Evolutionary conservation across 2,888 invertebrate species (phyloP), one percentile per base, ranked within the genome.

Genomic region (Polydrusus tereticollis): DNA sequence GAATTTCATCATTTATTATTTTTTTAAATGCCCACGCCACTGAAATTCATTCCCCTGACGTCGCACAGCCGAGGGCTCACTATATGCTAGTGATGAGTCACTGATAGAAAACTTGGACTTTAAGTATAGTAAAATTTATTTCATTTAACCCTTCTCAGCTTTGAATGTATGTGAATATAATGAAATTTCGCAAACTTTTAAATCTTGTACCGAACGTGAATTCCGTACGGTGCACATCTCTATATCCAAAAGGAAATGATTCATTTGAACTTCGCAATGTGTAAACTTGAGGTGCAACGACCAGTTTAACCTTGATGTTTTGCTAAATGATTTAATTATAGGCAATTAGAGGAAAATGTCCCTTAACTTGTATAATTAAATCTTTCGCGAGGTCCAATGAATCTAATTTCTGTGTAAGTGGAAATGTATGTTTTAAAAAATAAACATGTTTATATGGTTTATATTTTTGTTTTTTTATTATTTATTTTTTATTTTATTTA

Each of bases 181-280:
- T n/a, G n/a, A n/a, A n/a, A n/a, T n/a, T n/a, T n/a, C n/a, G n/a
- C n/a, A n/a, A n/a, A n/a, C n/a, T n/a, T n/a, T n/a, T n/a, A n/a
- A n/a, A n/a, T n/a, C n/a, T n/a, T n/a, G n/a, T 14, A n/a, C 20
- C 1, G 14, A 55, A 18, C 52, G 52, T 8, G 52, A 55, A 29
- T 18, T 10, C 18, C 29, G 16, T 16, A 29, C 16, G n/a, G n/a
- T 55, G 58, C 70, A 50, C 70, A 70, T 70, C 65, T 57, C 70
- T 70, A 80, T 77, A n/a, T 77, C 73, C 76, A 79, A 80, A 78
- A 80, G 79, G 78, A 79, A 78, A 78, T 80, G 80, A 80, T 78
- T 80, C 80, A 80, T 80, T 71, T 76, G 73, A 72, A 70, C 72
- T 65, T 70, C 62, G 71, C 70, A 72, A 69, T 67, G 64, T 70